Evolutionary conservation across 2,797 vertebrate genomes (phyloP), one percentile per base, ranked within the genome.

Genomic region (Erpetoichthys calabaricus): DNA sequence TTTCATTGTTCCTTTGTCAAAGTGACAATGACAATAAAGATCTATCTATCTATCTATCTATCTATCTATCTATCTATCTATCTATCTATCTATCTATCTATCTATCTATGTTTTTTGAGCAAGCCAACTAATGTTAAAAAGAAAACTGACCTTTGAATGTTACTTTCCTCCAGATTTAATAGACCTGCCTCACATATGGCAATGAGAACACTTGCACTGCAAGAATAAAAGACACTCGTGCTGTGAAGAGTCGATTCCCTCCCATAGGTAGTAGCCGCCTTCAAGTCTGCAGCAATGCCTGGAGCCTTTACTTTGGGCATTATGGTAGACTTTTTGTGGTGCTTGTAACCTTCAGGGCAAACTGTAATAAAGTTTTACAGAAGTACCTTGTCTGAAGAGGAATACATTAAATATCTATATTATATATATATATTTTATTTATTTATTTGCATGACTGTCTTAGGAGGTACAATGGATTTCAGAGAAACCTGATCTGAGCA

Each of bases 331-430:
- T 54, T 54, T 54, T 54, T 42, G 3, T 5, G 53, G 53, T 54
- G 53, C 53, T 54, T 54, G 53, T 54, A 54, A 42, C 53, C 53
- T 41, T 54, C 5, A 41, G 41, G 53, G 53, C 53, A 42, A 42
- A 54, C 53, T 42, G 41, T 41, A 8, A 42, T 42, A 54, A 54
- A 54, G 53, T 54, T 51, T 51, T 9, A 51, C 50, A 51, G 8
- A 8, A 54, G 53, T 25, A 54, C 9, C 53, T 6, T 54, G 2
- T 42, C 41, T 6, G 53, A 5, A 4, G 6, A 54, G 5, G 50
- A 8, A 42, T 42, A 8, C 4, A 5, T 25, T 54, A 4, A 3
- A 54, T 54, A 7, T 54, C 44, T 42, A 7, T 49, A 49, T 49
- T 3, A 25, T 25, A 25, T 25, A 25, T 25, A 25, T 25, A 25